Conservation (phyloP, 1,140 invertebrate species). For the Cyrtorhinus lividipennis region DNA sequence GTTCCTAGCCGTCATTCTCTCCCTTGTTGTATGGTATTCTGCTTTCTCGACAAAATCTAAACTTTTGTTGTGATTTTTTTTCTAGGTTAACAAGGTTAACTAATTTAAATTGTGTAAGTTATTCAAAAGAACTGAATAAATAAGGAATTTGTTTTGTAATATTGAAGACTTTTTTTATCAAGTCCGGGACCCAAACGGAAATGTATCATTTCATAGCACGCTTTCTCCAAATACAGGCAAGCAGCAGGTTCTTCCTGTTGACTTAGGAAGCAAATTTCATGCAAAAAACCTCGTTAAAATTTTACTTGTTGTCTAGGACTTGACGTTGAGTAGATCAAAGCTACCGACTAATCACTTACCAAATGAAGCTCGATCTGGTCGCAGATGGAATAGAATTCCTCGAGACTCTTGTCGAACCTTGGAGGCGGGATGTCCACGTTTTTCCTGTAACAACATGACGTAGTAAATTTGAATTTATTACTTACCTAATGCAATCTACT, state of each 20-base stretch:
- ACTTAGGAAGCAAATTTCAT: too few relatives aligned
- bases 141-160: neutral
- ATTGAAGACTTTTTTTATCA: too few relatives aligned
- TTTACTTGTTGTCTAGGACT: constrained; percentile 13
- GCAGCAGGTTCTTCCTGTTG: too few relatives aligned
- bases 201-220: too few relatives aligned
- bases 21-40: constrained; percentile 67
- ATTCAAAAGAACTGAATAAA: neutral
- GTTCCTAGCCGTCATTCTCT: constrained; percentile 64
- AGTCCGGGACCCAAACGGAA: too few relatives aligned
- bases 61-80: constrained; percentile 44
- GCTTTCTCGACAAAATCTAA: constrained; percentile 73
- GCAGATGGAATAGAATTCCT: constrained; percentile 87
- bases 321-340: neutral
- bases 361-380: constrained; percentile 87
- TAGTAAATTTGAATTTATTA: too few relatives aligned
- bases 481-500: too few relatives aligned
- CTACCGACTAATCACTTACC: too few relatives aligned
- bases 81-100: too few relatives aligned
- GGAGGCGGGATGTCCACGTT: constrained; percentile 48
- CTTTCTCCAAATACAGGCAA: too few relatives aligned
- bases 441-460: constrained; percentile 65
- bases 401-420: constrained; percentile 78
- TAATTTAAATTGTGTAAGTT: too few relatives aligned
- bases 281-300: neutral